Evolutionary conservation across 2,113 vertebrate species (phyloP).

Genomic region (Rousettus leschenaultii): DNA sequence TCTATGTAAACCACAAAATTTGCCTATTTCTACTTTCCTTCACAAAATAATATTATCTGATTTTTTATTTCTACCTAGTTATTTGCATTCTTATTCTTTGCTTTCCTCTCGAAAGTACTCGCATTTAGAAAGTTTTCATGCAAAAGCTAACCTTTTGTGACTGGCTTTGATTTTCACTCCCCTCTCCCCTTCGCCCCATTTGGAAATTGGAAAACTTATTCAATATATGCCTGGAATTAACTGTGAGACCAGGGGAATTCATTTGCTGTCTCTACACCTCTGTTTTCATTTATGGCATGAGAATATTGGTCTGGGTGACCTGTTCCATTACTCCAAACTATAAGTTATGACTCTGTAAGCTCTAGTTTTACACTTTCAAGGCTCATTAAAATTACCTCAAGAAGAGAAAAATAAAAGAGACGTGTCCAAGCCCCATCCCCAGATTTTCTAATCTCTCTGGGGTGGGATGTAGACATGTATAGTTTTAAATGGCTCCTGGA

Average conservation of each 20-base stretch:
- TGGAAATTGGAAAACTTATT: background rate
- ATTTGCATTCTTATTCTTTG: background rate
- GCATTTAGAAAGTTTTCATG: background rate
- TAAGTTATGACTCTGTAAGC: background rate
- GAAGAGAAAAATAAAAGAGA: background rate
- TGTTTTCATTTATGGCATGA: background rate
- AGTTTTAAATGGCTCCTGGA: background rate
- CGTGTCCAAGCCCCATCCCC: background rate
- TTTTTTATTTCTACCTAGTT: background rate
- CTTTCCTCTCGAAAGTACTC: background rate
- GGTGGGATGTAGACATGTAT: background rate
- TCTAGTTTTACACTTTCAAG: background rate
- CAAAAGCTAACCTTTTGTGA: background rate
- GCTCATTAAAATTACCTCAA: background rate
- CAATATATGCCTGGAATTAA: background rate
- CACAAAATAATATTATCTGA: background rate
- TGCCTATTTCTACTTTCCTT: background rate
- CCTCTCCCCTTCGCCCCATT: too few species aligned
- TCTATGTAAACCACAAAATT: background rate
- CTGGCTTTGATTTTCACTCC: background rate
- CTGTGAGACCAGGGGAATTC: background rate
- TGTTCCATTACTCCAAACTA: accelerated
- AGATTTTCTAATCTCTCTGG: background rate
- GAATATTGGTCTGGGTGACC: background rate
- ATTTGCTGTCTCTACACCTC: background rate